Evolutionary conservation across 2,113 vertebrate species (phyloP).

Genomic region (Alligator mississippiensis): DNA sequence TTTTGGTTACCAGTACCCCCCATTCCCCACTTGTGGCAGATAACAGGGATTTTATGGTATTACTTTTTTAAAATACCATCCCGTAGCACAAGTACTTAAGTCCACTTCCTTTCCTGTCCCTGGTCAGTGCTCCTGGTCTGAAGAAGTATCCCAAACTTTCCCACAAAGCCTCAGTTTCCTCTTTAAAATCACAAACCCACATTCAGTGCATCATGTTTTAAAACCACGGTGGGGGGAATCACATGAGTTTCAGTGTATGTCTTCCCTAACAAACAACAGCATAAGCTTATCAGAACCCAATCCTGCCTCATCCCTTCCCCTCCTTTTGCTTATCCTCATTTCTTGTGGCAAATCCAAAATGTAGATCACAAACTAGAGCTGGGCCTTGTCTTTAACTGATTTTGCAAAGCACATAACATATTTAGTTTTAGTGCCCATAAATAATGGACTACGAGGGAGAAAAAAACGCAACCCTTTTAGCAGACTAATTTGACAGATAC

Average conservation of each 20-base stretch:
- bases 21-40: no score
- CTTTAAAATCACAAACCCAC: not conserved
- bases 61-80: not conserved
- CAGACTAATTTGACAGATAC: constrained; percentile 18
- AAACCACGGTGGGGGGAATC: no score
- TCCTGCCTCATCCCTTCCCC: not conserved
- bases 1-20: no score
- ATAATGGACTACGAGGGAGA: not conserved
- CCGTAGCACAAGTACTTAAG: not conserved
- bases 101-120: not conserved
- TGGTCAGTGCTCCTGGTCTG: not conserved
- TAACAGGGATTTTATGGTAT: no score
- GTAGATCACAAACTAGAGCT: not conserved
- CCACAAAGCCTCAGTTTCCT: not conserved
- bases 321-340: not conserved
- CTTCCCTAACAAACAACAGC: no score
- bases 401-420: not conserved
- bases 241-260: no score
- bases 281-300: not conserved
- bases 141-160: not conserved
- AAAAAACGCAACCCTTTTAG: not conserved
- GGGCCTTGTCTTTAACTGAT: not conserved
- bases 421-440: not conserved
- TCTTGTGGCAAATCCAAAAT: constrained; percentile 7
- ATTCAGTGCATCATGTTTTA: not conserved